These are phyloP conservation scores for Lymantria monacha DNA, from an alignment of 2,888 invertebrate genomes.

Conservation along the genomic window DNA sequence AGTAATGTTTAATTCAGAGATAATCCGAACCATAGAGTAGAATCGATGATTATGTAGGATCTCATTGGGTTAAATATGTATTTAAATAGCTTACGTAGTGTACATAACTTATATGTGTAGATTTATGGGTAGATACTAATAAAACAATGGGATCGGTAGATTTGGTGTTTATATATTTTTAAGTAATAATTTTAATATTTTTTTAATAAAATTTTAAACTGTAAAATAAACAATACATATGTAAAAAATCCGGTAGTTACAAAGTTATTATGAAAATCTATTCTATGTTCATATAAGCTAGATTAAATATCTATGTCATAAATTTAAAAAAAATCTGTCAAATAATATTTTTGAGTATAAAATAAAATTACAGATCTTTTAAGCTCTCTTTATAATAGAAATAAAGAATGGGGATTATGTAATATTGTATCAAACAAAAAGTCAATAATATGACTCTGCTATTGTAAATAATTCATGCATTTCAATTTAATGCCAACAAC, in stretches of 20 bases:
- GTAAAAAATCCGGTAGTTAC: too few relatives aligned
- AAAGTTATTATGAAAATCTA: too few relatives aligned
- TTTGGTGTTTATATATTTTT: conserved; percentile 4
- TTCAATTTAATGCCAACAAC: too few relatives aligned
- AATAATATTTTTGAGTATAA: too few relatives aligned
- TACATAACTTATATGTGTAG: conserved; percentile 10
- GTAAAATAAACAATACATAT: too few relatives aligned
- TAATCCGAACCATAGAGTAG: conserved; percentile 3
- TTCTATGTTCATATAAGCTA: too few relatives aligned
- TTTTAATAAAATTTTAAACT: too few relatives aligned
- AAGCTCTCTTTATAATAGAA: too few relatives aligned
- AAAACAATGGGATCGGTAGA: conserved; percentile 13
- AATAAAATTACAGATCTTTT: too few relatives aligned
- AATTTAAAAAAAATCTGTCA: too few relatives aligned
- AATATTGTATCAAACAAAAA: neutral
- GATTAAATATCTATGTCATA: too few relatives aligned
- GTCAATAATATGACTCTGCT: neutral
- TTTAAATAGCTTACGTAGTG: conserved; percentile 25
- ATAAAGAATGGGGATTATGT: neutral
- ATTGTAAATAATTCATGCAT: neutral
- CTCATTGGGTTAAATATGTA: conserved; percentile 14
- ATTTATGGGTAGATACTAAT: neutral
- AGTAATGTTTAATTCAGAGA: neutral
- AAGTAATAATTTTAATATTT: too few relatives aligned
- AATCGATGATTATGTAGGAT: conserved; percentile 13